Conservation (phyloP, 2,113 vertebrate genomes). For the Amblyornis subalaris region DNA sequence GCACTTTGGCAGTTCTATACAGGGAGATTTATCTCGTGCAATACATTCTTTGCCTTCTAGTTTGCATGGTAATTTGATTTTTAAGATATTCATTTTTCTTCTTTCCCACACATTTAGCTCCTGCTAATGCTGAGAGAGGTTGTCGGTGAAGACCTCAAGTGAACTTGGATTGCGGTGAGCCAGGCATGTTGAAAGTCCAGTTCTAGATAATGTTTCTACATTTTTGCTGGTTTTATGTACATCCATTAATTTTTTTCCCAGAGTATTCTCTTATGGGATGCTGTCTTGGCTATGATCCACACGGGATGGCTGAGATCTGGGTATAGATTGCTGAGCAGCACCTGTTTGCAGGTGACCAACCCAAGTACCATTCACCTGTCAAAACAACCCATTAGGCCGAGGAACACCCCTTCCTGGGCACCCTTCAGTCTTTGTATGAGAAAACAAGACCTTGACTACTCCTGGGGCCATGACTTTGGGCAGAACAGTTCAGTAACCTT, state of each 20-base stretch:
- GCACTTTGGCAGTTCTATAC: background rate
- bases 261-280: background rate
- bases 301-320: background rate
- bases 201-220: background rate
- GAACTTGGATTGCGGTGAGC: background rate
- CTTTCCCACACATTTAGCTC: background rate
- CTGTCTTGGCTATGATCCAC: background rate
- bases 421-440: background rate
- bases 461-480: background rate
- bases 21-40: background rate
- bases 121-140: background rate
- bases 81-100: background rate
- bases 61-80: background rate
- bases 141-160: background rate
- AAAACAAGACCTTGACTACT: background rate
- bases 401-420: background rate
- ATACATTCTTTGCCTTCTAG: background rate
- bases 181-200: background rate
- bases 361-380: background rate
- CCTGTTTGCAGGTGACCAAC: background rate
- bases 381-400: background rate
- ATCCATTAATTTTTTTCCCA: background rate
- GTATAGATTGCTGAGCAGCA: background rate
- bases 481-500: background rate
- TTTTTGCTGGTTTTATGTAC: background rate